Evolutionary conservation across 2,797 vertebrate species (phyloP), one percentile per base, ranked within the genome.

Genomic region (Arremon brunneinucha): DNA sequence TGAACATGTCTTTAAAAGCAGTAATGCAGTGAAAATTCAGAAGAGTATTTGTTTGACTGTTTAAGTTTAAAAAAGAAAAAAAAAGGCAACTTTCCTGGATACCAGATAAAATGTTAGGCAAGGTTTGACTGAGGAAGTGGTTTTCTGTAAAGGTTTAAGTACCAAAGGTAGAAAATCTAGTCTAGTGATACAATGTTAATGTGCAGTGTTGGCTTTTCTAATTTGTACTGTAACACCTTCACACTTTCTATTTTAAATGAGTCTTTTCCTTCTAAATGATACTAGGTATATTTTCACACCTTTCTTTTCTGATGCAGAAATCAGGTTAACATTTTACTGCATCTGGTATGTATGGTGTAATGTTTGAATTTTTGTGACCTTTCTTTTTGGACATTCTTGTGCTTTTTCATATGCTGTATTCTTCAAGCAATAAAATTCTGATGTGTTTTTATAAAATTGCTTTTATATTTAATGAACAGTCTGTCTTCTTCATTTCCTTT

Each of bases 341-440:
- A 98, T 98, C 97, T 97, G 96, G 94, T 98, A 97, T 98, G 98
- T 98, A 96, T 97, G 97, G 97, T 98, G 94, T 96, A 97, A 93
- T 98, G 98, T 98, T 98, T 98, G 97, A 98, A 98, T 97, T 97
- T 96, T 98, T 98, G 98, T 98, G 98, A 98, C 96, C 95, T 98
- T 98, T 98, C 97, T 98, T 98, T 90, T 98, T 98, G 97, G 98
- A 98, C 97, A 97, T 98, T 98, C 97, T 98, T 98, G 98, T 98
- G 97, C 98, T 99, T 98, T 97, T 98, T 98, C 98, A 98, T 98
- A 98, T 99, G 98, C 98, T 99, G 98, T 99, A 99, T 99, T 99
- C 99, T 99, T 98, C 98, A 98, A 99, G 99, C 99, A 99, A 99
- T 99, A 99, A 99, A 99, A 98, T 98, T 97, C 97, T 98, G 96